Base-by-base conservation (phyloP, 1,140 invertebrate genomes). In the Tetragnatha versicolor region DNA sequence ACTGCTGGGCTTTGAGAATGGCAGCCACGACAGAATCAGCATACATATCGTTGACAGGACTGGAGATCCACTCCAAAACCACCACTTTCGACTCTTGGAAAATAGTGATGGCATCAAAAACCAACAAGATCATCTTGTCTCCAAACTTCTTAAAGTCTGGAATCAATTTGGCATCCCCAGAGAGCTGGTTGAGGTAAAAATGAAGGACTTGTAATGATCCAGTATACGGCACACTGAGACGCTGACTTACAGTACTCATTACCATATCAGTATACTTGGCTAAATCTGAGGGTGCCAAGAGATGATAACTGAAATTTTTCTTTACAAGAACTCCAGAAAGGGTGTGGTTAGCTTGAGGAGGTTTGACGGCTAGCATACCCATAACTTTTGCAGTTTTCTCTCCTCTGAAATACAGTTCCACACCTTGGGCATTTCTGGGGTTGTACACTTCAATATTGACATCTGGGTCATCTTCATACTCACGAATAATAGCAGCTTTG, bases 361-460 rank as follows among this genome's bases (percentile, higher is more conserved):
- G 91, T 47, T 94, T 91, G 81, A 94, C 88, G 0, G 97, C 97
- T 47, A 99, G 86, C 9, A 89, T 90, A 0, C 97, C 97, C 91
- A 99, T 97, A 22, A 94, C 94, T 89, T 99, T 99, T 0, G 97
- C 97, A 12, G 95, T 98, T 87, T 98, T 99, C 85, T 99, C 97
- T 20, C 97, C 98, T 51, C 96, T 87, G 85, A 99, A 99, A 84
- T 96, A 93, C 27, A 99, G 89, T 82, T 95, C 91, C 0, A 99
- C 94, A 9, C 91, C 90, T 70, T 97, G 93, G 1, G 97, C 98
- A 85, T 99, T 99, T 31, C 94, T 88, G 0, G 98, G 98, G 88
- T 97, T 99, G 85, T 98, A 94, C 45, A 99, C 91, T 80, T 93
- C 90, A 81, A 98, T 95, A n/a, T 91, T 90, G 10, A 93, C 93